phyloP scores from a whole-genome alignment of 2,888 invertebrate genomes.

The Aethes cnicana region DNA sequence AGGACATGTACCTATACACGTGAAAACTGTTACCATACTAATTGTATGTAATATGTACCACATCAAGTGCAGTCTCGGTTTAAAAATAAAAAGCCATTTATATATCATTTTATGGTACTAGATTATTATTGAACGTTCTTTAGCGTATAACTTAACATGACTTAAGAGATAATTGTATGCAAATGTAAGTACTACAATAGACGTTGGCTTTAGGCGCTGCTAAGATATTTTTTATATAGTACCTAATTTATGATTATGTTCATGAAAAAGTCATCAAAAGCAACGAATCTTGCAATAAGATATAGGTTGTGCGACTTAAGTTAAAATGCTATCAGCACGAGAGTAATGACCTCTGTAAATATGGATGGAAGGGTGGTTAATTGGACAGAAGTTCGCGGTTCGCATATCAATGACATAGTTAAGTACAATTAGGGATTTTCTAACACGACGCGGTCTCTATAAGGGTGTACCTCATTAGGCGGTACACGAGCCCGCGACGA shows the following conservation, averaged over 20 bases:
- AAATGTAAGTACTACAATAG: constrained; percentile 57
- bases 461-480: constrained; percentile 71
- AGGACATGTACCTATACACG: constrained; percentile 27
- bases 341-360: constrained; percentile 38
- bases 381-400: constrained; percentile 59
- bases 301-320: constrained; percentile 11
- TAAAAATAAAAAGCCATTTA: constrained; percentile 45
- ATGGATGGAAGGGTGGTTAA: constrained; percentile 53
- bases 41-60: constrained; percentile 35
- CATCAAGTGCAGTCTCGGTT: constrained; percentile 48
- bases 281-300: constrained; percentile 19
- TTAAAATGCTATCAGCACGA: constrained; percentile 16
- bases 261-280: too few relatives aligned
- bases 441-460: constrained; percentile 63
- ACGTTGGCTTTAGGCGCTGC: constrained; percentile 45
- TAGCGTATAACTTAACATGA: constrained; percentile 52
- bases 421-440: constrained; percentile 72
- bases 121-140: constrained; percentile 52
- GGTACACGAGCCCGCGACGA: constrained; percentile 53
- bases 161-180: constrained; percentile 63
- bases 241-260: too few relatives aligned
- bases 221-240: too few relatives aligned
- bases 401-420: constrained; percentile 69
- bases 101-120: constrained; percentile 51
- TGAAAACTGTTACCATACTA: constrained; percentile 28